These are phyloP conservation scores for Druon quercuslanigerum DNA, from an alignment of 1,140 invertebrate species.

Conservation along the genomic window DNA sequence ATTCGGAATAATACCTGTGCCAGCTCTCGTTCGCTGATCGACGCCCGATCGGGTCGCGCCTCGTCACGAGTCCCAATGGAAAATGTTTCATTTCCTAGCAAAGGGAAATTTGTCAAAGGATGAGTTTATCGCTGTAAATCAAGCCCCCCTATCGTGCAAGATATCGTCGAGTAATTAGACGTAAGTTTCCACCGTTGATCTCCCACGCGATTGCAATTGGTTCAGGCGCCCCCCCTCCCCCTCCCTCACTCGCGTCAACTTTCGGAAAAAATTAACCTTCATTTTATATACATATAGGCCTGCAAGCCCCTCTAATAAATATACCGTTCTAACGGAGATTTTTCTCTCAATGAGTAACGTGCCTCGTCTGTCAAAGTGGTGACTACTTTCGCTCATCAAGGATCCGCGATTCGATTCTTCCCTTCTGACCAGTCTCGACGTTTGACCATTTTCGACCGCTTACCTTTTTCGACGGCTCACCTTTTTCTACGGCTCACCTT, in stretches of 20 bases:
- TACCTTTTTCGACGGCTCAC: no score
- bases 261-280: conserved; percentile 7
- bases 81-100: background rate
- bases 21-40: background rate
- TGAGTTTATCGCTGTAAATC: conserved; percentile 6
- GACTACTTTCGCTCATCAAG: background rate
- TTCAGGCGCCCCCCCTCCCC: background rate
- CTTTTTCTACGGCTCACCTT: no score
- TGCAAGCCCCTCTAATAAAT: conserved; percentile 15
- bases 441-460: no score
- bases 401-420: background rate
- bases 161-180: background rate
- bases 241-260: no score
- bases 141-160: background rate
- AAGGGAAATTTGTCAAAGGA: conserved; percentile 3
- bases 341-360: conserved; percentile 1
- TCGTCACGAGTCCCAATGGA: background rate
- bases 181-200: background rate
- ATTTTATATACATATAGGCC: background rate
- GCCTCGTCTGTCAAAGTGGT: conserved; percentile 9
- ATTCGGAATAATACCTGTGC: background rate
- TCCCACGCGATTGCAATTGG: background rate
- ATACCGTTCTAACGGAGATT: conserved; percentile 16
- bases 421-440: no score
- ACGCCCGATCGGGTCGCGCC: background rate